Evolutionary conservation across 2,113 vertebrate genomes (phyloP).

Genomic region (Pholis gunnellus): DNA sequence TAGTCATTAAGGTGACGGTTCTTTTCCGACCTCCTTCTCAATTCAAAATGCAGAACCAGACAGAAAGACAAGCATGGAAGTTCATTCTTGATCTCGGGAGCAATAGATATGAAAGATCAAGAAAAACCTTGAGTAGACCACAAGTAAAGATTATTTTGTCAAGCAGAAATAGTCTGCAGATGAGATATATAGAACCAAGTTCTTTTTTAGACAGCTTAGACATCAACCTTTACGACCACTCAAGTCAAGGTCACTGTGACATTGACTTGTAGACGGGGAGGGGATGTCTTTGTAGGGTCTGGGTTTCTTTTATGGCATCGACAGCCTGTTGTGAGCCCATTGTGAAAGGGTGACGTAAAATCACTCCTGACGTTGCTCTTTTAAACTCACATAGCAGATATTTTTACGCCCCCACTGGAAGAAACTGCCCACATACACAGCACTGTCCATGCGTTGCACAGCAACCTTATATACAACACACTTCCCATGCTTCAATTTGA

Average conservation of each 20-base stretch:
- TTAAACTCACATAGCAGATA: background rate
- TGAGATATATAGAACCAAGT: background rate
- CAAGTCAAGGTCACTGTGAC: slow-evolving; percentile 2
- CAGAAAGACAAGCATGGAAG: background rate
- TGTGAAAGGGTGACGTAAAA: background rate
- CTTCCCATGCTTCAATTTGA: background rate
- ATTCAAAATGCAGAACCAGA: background rate
- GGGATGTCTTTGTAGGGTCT: background rate
- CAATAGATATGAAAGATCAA: background rate
- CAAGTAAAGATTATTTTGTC: background rate
- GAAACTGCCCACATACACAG: slow-evolving; percentile 6
- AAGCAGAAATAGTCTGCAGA: background rate
- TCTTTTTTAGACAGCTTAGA: background rate
- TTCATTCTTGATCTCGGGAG: background rate
- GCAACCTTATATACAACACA: background rate
- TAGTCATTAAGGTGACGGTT: background rate
- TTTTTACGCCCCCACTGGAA: slow-evolving; percentile 11
- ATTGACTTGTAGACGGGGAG: background rate
- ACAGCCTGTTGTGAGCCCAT: background rate
- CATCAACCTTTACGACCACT: background rate
- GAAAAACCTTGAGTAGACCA: background rate
- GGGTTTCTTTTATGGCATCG: background rate
- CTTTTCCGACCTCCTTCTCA: background rate
- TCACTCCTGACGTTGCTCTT: slow-evolving; percentile 3
- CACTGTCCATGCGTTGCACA: background rate